phyloP scores from a whole-genome alignment of 2,113 vertebrate genomes.

The Oenanthe melanoleuca region DNA sequence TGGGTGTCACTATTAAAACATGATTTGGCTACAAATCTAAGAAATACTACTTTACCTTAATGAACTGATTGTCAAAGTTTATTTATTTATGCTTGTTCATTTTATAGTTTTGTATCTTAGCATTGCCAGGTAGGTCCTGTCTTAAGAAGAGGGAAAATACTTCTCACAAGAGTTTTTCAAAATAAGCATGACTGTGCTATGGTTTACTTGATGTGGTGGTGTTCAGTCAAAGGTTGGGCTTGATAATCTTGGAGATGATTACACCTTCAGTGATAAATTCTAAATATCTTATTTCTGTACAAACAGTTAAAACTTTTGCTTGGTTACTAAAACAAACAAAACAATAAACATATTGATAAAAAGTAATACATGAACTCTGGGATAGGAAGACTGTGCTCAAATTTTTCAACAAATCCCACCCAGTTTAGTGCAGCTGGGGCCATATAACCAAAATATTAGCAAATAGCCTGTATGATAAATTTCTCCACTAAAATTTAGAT shows the following conservation, averaged over 20 bases:
- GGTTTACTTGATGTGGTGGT: neutral
- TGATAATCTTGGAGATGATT: neutral
- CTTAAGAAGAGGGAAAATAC: neutral
- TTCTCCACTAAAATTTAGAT: slow-evolving; percentile 11
- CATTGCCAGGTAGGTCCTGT: neutral
- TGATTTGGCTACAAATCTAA: neutral
- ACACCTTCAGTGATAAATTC: neutral
- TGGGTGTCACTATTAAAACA: neutral
- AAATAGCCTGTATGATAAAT: neutral
- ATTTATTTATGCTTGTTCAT: neutral
- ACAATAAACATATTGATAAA: neutral
- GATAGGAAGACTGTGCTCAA: neutral
- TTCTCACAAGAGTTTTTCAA: neutral
- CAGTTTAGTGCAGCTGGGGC: neutral
- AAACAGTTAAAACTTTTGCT: neutral
- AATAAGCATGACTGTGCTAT: neutral
- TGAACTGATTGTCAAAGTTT: neutral
- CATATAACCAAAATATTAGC: neutral
- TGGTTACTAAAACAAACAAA: neutral
- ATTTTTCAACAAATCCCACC: neutral
- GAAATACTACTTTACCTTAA: neutral
- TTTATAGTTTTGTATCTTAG: neutral
- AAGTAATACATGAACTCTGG: neutral
- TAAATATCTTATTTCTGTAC: neutral
- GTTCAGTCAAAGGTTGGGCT: neutral